These are phyloP conservation scores for Teleogryllus oceanicus DNA, from an alignment of 2,888 invertebrate genomes.

Conservation along the genomic window DNA sequence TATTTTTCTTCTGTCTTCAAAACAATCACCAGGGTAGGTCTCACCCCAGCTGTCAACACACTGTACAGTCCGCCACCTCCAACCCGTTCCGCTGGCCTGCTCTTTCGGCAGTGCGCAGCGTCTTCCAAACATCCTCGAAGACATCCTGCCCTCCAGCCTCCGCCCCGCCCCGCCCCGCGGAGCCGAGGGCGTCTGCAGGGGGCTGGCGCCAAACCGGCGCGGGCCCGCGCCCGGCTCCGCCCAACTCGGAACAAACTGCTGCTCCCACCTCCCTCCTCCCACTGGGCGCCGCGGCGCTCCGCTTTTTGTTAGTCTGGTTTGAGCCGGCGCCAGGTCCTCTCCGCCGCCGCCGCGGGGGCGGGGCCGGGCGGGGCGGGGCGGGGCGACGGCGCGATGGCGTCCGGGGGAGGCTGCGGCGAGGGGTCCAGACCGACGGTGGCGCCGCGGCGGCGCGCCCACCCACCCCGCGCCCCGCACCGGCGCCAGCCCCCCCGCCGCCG, in stretches of 20 bases:
- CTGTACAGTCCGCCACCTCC: too few relatives aligned
- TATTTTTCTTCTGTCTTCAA: too few relatives aligned
- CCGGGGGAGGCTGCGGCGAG: too few relatives aligned
- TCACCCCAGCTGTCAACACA: too few relatives aligned
- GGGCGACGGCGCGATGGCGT: neutral
- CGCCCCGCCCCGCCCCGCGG: too few relatives aligned
- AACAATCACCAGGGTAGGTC: too few relatives aligned
- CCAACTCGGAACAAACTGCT: neutral
- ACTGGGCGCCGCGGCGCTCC: neutral
- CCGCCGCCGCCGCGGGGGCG: neutral
- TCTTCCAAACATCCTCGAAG: too few relatives aligned
- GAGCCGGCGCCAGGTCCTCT: conserved; percentile 9
- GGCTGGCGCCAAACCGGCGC: neutral
- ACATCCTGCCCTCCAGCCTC: too few relatives aligned
- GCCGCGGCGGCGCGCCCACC: neutral
- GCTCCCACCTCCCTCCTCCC: neutral
- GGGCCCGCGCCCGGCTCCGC: neutral
- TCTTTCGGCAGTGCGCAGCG: too few relatives aligned
- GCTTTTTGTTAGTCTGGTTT: conserved; percentile 10
- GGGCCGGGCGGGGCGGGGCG: neutral
- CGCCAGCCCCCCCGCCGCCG: neutral
- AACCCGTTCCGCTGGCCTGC: too few relatives aligned
- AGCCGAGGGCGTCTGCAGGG: too few relatives aligned
- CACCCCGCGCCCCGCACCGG: neutral
- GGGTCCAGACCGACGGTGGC: too few relatives aligned